Conservation (phyloP, 2,113 vertebrate genomes). For the Alexandromys fortis region DNA sequence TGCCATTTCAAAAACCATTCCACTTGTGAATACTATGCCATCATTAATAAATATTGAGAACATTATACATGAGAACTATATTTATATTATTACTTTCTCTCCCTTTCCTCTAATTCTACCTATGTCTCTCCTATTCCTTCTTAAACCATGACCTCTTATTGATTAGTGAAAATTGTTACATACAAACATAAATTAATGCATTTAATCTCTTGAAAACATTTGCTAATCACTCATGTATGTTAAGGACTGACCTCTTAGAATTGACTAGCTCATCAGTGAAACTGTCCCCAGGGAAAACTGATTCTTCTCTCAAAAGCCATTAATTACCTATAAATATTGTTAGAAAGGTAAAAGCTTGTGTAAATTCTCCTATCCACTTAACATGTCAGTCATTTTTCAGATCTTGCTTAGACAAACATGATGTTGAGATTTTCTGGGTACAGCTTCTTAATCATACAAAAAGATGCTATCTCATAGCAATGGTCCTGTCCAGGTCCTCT, state of each 20-base stretch:
- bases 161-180: not conserved
- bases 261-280: not conserved
- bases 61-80: not conserved
- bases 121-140: not conserved
- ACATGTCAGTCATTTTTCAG: not conserved
- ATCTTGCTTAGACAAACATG: not conserved
- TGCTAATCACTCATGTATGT: not conserved
- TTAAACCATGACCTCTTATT: not conserved
- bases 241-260: not conserved
- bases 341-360: not conserved
- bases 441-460: not conserved
- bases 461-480: not conserved
- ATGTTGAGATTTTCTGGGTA: not conserved
- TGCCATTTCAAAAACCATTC: not conserved
- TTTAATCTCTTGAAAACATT: not conserved
- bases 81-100: not conserved
- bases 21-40: not conserved
- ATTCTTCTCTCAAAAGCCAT: not conserved
- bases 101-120: not conserved
- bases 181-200: not conserved
- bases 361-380: not conserved
- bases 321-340: not conserved
- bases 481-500: not conserved
- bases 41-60: not conserved
- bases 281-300: not conserved